Evolutionary conservation across 2,797 vertebrate genomes (phyloP).

Genomic region (Threskiornis aethiopicus): DNA sequence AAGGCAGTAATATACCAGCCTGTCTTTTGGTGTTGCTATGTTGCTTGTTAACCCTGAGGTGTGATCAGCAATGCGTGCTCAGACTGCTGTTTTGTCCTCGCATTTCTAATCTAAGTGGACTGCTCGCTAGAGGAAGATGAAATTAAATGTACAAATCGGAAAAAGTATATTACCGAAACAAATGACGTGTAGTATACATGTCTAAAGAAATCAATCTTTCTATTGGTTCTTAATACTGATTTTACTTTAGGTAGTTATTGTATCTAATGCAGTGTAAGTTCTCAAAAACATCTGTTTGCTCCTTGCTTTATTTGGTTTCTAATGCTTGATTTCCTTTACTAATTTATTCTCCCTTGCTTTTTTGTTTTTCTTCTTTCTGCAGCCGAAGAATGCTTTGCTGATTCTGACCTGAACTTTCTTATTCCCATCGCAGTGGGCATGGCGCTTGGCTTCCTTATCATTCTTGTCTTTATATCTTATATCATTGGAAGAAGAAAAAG

Average conservation of each 20-base stretch:
- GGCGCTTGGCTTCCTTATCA: slow-evolving; percentile 93
- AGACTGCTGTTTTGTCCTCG: neutral
- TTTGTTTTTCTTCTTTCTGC: slow-evolving; percentile 79
- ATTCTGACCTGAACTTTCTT: slow-evolving; percentile 97
- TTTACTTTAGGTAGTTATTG: neutral
- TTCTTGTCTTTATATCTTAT: slow-evolving; percentile 95
- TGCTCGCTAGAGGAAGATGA: neutral
- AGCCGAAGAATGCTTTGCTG: slow-evolving; percentile 97
- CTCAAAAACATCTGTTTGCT: neutral
- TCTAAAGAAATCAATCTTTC: neutral
- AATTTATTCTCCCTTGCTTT: slow-evolving; percentile 70
- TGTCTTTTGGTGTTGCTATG: neutral
- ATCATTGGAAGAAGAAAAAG: slow-evolving; percentile 96
- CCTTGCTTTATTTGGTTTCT: slow-evolving; percentile 28
- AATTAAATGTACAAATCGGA: neutral
- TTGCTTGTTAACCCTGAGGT: neutral
- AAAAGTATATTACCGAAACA: neutral
- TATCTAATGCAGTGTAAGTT: neutral
- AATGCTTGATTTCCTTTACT: slow-evolving; percentile 53
- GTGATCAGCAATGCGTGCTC: neutral
- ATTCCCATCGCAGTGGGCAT: slow-evolving; percentile 94
- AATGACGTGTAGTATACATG: too few relatives aligned
- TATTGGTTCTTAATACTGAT: neutral
- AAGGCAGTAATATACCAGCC: neutral
- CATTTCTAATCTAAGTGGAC: neutral